Base-by-base conservation (phyloP, 2,113 vertebrate genomes). In the Nothobranchius furzeri region DNA sequence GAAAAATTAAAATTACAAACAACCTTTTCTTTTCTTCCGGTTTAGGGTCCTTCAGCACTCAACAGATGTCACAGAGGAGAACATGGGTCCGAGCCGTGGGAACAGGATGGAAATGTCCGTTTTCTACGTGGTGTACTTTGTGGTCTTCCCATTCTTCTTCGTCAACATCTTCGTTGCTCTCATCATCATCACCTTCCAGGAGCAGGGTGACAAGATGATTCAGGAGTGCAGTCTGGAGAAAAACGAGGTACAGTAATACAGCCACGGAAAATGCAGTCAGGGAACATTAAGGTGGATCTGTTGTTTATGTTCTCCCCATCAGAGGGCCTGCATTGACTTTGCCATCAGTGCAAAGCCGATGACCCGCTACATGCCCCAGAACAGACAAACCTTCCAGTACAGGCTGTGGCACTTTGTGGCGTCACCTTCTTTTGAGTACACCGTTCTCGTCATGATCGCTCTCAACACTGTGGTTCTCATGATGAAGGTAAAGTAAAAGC, bases 41-140 rank as follows among this genome's bases (percentile, higher is more conserved):
- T 46, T 42, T 70, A 99, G 98, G 85, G 97, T 99, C 76, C 93
- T 99, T 68, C 97, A 99, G 80, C 98, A 99, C 81, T 99, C 98
- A 0, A 98, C 98, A 1, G 97, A 99, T 0, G 96, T 99, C 24
- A 99, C 97, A 0, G 96, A 99, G 87, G 97, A 98, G 78, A 96
- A 98, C 88, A 92, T 96, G 0, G 98, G 98, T 20, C 98, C 98
- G 0, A 99, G 95, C 78, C 95, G 95, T 24, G 97, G 98, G 77
- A 98, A 98, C 88, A 95, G 97, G 68, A 99, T 99, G 96, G 97
- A 99, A 91, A 99, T 99, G 96, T 98, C 98, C n/a, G 93, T 98
- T 75, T 99, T 99, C 90, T 99, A 99, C 0, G 96, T 99, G 1
- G 95, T 99, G 66, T 99, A 99, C 87, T 99, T 99, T 15, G 96